Conservation (phyloP, 2,797 vertebrate genomes). For the Oreochromis mossambicus region DNA sequence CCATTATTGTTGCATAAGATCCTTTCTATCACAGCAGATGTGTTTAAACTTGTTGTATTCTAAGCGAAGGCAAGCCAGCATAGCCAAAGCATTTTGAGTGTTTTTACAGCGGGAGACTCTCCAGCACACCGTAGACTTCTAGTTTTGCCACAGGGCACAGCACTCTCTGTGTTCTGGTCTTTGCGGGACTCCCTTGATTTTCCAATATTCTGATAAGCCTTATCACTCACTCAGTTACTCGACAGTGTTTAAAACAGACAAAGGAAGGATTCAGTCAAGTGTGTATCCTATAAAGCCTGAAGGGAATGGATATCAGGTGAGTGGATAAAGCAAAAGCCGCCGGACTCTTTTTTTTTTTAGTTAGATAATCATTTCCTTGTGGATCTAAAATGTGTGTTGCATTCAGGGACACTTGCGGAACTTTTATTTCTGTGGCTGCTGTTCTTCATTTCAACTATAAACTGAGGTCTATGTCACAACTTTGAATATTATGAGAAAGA, state of each 20-base stretch:
- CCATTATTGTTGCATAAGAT: background rate
- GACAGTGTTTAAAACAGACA: background rate
- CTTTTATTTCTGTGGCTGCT: background rate
- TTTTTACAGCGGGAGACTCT: background rate
- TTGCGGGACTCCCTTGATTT: background rate
- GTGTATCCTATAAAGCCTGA: background rate
- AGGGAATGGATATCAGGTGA: background rate
- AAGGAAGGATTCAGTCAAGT: background rate
- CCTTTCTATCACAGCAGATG: background rate
- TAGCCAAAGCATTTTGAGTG: background rate
- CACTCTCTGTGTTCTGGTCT: background rate
- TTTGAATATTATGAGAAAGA: background rate
- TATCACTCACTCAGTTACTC: background rate
- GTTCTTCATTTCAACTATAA: background rate
- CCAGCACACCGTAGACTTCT: background rate
- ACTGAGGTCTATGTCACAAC: background rate
- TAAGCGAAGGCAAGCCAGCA: background rate
- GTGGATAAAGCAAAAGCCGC: background rate
- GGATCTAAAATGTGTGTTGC: background rate
- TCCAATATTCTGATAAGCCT: slow-evolving; percentile 40
- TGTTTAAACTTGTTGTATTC: background rate
- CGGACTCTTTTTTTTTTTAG: background rate
- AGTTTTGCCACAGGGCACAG: background rate
- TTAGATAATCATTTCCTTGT: background rate
- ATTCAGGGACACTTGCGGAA: background rate